Evolutionary conservation across 1,140 invertebrate species (phyloP).

Genomic region (Brachionus koreanus): DNA sequence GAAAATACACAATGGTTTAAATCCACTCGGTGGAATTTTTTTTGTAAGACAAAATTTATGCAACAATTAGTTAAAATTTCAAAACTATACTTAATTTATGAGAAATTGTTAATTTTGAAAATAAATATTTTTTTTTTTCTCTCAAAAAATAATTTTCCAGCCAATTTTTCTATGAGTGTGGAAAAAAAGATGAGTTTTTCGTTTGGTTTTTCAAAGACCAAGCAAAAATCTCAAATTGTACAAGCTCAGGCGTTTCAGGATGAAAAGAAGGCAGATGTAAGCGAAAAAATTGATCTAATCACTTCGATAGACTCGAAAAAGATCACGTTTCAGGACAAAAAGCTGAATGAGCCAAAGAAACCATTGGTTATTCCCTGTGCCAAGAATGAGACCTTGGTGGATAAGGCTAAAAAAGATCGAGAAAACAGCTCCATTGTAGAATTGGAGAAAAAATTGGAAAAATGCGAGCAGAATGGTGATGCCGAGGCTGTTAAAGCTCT

Average conservation of each 20-base stretch:
- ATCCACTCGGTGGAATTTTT: too few species aligned
- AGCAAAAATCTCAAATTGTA: constrained; percentile 16
- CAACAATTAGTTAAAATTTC: background rate
- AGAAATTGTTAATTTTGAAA: background rate
- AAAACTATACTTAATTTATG: background rate
- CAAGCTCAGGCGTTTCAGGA: background rate
- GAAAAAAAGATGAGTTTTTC: constrained; percentile 38
- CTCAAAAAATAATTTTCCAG: background rate
- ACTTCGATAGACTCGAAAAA: constrained; percentile 15
- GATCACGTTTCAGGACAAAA: background rate
- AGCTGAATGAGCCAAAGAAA: constrained; percentile 10
- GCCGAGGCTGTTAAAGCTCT: constrained; percentile 13
- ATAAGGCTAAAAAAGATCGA: background rate
- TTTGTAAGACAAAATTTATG: background rate
- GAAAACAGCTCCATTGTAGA: background rate
- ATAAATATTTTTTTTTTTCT: too few species aligned
- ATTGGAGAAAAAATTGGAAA: constrained; percentile 23
- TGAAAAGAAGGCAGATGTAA: background rate
- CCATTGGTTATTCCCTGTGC: constrained; percentile 9
- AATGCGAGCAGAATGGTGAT: background rate
- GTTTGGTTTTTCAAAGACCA: constrained; percentile 43
- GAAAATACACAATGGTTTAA: too few species aligned
- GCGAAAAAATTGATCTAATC: constrained; percentile 5
- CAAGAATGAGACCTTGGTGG: background rate
- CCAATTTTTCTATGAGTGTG: background rate